Evolutionary conservation across 2,113 vertebrate species (phyloP).

Genomic region (Actenoides lindsayi): DNA sequence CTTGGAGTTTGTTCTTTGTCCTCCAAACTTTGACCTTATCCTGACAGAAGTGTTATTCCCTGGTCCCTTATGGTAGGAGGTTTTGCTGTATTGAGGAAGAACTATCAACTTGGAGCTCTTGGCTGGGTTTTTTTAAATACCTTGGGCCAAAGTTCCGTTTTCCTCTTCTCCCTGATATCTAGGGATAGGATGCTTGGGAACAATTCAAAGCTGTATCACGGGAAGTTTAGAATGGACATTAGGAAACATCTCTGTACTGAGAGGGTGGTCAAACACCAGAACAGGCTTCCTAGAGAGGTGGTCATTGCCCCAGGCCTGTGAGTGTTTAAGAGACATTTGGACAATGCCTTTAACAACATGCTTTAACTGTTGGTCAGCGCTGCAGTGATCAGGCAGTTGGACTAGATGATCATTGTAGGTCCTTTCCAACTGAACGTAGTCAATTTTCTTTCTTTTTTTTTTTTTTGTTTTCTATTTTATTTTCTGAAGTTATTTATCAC

Average conservation of each 20-base stretch:
- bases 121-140: not conserved
- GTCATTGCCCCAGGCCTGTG: not conserved
- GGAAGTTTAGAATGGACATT: not conserved
- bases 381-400: not conserved
- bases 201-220: not conserved
- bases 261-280: not conserved
- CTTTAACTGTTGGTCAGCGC: not conserved
- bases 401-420: not conserved
- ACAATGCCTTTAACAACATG: not conserved
- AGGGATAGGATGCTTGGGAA: accelerated
- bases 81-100: not conserved
- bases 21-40: not conserved
- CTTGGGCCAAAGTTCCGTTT: not conserved
- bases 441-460: not conserved
- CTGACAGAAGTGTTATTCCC: not conserved
- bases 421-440: not conserved
- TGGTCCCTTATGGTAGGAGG: not conserved
- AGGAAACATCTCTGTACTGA: not conserved
- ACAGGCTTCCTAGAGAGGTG: not conserved
- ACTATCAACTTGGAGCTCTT: not conserved
- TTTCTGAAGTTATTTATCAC: not conserved
- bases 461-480: not conserved
- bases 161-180: not conserved
- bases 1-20: not conserved
- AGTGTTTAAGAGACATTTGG: not conserved